A percentile compares a stretch with the other conserved stretches of the same genome.
These are phyloP conservation scores for Balanococcus diminutus DNA, from an alignment of 2,888 invertebrate genomes.

Conservation along the genomic window DNA sequence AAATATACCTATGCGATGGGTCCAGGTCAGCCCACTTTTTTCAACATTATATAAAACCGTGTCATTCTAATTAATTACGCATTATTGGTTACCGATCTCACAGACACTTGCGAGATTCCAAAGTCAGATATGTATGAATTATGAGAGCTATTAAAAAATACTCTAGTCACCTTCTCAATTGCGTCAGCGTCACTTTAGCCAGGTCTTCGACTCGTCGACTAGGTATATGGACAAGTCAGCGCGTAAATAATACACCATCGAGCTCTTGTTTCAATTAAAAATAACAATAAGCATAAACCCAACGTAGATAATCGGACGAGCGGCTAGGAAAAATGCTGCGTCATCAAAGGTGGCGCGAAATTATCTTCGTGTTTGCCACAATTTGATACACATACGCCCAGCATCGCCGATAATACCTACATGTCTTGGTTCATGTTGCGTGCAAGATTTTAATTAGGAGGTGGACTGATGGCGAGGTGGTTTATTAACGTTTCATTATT, in stretches of 20 bases:
- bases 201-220: not conserved
- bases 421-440: not conserved
- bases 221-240: not conserved
- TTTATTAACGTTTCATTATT: conserved; percentile 35
- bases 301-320: not conserved
- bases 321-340: not conserved
- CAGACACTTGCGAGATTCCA: not conserved
- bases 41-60: conserved; percentile 3
- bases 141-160: conserved; percentile 25
- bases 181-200: no score
- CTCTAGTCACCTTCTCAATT: conserved; percentile 14
- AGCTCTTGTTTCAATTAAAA: conserved; percentile 36
- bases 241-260: not conserved
- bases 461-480: not conserved
- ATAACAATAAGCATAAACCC: conserved; percentile 41
- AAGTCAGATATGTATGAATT: not conserved
- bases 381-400: not conserved
- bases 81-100: conserved; percentile 34
- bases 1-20: conserved; percentile 5
- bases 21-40: not conserved
- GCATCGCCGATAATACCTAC: not conserved
- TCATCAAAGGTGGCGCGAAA: conserved; percentile 14
- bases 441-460: conserved; percentile 36
- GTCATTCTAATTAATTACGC: conserved; percentile 43
- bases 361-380: not conserved